A percentile compares a stretch with the other conserved stretches of the same genome.
These are phyloP conservation scores for Alviniconcha strummeri DNA, from an alignment of 2,888 invertebrate species.

Conservation along the genomic window DNA sequence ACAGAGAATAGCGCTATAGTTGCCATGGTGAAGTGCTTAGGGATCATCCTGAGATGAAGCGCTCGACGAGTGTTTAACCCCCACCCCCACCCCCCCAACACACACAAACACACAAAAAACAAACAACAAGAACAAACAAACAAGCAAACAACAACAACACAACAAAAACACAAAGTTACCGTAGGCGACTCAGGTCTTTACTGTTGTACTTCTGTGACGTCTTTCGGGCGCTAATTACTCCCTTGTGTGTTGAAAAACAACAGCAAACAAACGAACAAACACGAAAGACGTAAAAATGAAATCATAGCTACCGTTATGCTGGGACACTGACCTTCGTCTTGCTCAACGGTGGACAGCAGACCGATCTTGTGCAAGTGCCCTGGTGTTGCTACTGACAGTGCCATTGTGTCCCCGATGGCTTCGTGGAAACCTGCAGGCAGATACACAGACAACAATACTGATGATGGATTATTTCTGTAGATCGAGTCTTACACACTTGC, in stretches of 20 bases:
- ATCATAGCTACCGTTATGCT: background rate
- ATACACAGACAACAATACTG: too few relatives aligned
- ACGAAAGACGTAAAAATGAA: background rate
- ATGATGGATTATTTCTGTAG: too few relatives aligned
- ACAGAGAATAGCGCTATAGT: too few relatives aligned
- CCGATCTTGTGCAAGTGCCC: conserved; percentile 61
- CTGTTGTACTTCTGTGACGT: too few relatives aligned
- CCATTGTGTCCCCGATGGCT: conserved; percentile 71
- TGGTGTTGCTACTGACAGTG: conserved; percentile 68
- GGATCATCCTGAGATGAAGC: too few relatives aligned
- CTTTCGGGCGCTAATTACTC: too few relatives aligned
- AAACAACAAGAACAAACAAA: background rate
- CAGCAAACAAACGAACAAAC: background rate
- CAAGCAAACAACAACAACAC: background rate
- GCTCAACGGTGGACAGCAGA: conserved; percentile 38
- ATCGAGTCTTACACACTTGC: too few relatives aligned
- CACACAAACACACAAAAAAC: background rate
- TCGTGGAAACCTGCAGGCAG: conserved; percentile 69
- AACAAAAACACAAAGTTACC: too few relatives aligned
- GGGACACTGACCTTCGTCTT: conserved; percentile 17
- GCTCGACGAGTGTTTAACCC: too few relatives aligned
- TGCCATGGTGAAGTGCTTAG: too few relatives aligned
- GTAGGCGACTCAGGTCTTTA: too few relatives aligned
- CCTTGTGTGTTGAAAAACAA: background rate
- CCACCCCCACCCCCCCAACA: too few relatives aligned